Percentiles rank a stretch among this genome's conserved stretches.
Evolutionary conservation across 2,888 invertebrate genomes (phyloP).

Genomic region (Caenorhabditis sp.): DNA sequence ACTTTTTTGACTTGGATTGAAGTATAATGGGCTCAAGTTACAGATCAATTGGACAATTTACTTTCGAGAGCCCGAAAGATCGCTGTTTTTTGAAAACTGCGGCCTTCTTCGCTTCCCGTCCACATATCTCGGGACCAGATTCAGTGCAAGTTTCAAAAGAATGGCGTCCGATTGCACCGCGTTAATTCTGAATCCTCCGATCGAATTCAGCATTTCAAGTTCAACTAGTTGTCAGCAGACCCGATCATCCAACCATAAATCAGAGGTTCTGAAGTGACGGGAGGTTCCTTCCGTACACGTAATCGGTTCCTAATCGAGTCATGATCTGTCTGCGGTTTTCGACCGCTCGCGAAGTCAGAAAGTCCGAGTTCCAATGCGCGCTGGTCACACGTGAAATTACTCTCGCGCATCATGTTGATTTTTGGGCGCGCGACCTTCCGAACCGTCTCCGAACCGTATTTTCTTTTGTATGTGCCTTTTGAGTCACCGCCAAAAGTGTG

Average conservation of each 20-base stretch:
- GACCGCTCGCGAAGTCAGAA: slow-evolving; percentile 17
- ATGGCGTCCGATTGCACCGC: background rate
- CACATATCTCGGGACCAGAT: too few species aligned
- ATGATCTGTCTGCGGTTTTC: too few species aligned
- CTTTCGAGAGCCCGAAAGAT: too few species aligned
- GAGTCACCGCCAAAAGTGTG: slow-evolving; percentile 23
- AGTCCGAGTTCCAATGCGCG: too few species aligned
- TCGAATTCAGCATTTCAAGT: background rate
- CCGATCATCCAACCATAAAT: slow-evolving; percentile 19
- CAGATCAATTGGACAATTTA: too few species aligned
- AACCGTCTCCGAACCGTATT: slow-evolving; percentile 10
- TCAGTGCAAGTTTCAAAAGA: background rate
- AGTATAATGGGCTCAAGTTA: too few species aligned
- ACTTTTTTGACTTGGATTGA: too few species aligned
- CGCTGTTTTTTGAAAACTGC: too few species aligned
- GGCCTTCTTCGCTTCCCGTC: too few species aligned
- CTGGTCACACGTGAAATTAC: slow-evolving; percentile 18
- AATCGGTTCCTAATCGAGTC: slow-evolving; percentile 36
- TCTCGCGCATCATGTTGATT: slow-evolving; percentile 23
- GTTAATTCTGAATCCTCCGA: too few species aligned
- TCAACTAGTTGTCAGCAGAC: background rate
- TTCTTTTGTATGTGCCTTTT: slow-evolving; percentile 35
- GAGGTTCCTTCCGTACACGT: slow-evolving; percentile 18
- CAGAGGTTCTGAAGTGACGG: slow-evolving; percentile 19
- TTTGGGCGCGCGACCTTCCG: slow-evolving; percentile 11